phyloP scores from a whole-genome alignment of 2,113 vertebrate species.

The Nibea coibor region DNA sequence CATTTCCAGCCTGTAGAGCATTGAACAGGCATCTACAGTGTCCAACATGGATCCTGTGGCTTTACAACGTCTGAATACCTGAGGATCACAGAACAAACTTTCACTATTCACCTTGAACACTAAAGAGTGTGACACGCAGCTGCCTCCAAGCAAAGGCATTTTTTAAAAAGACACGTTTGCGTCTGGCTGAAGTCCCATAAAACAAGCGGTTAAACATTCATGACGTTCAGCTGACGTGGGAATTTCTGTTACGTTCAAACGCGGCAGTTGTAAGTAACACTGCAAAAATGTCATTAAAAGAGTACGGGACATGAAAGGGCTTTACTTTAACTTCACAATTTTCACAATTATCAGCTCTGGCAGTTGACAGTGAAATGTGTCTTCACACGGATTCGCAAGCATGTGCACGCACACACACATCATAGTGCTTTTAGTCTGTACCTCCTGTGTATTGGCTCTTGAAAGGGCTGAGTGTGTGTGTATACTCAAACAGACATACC shows the following conservation, averaged over 20 bases:
- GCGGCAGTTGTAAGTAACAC: slow-evolving; percentile 11
- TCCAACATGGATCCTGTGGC: slow-evolving; percentile 88
- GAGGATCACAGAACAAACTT: slow-evolving; percentile 33
- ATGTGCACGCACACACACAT: slow-evolving; percentile 47
- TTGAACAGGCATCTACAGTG: slow-evolving; percentile 87
- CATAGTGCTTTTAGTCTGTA: slow-evolving; percentile 46
- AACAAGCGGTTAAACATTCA: slow-evolving; percentile 34
- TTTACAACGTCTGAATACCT: slow-evolving; percentile 85
- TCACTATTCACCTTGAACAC: background rate
- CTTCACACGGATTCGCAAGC: slow-evolving; percentile 29
- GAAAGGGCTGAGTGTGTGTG: background rate
- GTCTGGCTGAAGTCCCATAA: slow-evolving; percentile 9
- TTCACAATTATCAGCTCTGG: slow-evolving; percentile 29
- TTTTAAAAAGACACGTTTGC: background rate
- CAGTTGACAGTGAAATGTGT: slow-evolving; percentile 15
- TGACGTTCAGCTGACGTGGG: slow-evolving; percentile 7
- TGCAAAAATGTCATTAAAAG: slow-evolving; percentile 19
- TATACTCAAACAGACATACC: background rate
- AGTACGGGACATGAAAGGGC: slow-evolving; percentile 15
- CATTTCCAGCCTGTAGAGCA: slow-evolving; percentile 93
- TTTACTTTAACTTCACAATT: background rate
- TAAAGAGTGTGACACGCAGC: background rate
- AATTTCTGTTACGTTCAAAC: slow-evolving; percentile 16
- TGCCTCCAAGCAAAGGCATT: background rate
- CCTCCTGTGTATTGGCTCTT: slow-evolving; percentile 13